Percentiles rank a stretch among this genome's conserved stretches.
These are phyloP conservation scores for Leptopilina boulardi DNA, from an alignment of 1,140 invertebrate species.

Conservation along the genomic window DNA sequence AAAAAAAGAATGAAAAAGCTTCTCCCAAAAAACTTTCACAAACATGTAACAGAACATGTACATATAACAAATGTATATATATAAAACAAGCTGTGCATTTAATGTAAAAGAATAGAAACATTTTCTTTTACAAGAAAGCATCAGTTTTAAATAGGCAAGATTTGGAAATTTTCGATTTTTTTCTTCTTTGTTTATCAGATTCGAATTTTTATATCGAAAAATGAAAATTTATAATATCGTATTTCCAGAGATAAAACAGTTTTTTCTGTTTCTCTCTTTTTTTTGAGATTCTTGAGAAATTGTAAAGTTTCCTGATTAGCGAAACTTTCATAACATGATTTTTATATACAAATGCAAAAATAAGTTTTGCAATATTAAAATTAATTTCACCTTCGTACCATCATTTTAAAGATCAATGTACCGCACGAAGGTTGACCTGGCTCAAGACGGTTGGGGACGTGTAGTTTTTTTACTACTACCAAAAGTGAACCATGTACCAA, in stretches of 20 bases:
- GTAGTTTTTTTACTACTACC: constrained; percentile 77
- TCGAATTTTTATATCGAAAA: background rate
- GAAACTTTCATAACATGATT: background rate
- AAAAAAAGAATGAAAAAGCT: background rate
- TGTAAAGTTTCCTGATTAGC: constrained; percentile 12
- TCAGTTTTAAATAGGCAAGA: background rate
- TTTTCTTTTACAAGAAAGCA: constrained; percentile 13
- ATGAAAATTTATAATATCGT: background rate
- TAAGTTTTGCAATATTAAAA: constrained; percentile 11
- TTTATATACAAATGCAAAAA: constrained; percentile 18
- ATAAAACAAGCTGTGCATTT: background rate
- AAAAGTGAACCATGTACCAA: constrained; percentile 80
- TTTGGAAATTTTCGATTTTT: too few species aligned
- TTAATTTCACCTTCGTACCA: constrained; percentile 60
- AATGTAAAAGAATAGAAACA: background rate
- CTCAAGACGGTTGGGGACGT: constrained; percentile 75
- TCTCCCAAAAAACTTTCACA: background rate
- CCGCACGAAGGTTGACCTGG: constrained; percentile 75
- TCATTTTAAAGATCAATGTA: constrained; percentile 67
- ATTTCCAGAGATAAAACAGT: background rate
- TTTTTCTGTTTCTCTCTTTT: background rate
- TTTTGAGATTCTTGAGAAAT: background rate
- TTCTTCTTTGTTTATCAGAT: background rate
- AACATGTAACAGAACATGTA: background rate
- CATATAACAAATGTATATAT: background rate